Percentiles rank a stretch among this genome's conserved stretches.
Evolutionary conservation across 2,888 invertebrate genomes (phyloP).

Genomic region (Synanthedon myopaeformis): DNA sequence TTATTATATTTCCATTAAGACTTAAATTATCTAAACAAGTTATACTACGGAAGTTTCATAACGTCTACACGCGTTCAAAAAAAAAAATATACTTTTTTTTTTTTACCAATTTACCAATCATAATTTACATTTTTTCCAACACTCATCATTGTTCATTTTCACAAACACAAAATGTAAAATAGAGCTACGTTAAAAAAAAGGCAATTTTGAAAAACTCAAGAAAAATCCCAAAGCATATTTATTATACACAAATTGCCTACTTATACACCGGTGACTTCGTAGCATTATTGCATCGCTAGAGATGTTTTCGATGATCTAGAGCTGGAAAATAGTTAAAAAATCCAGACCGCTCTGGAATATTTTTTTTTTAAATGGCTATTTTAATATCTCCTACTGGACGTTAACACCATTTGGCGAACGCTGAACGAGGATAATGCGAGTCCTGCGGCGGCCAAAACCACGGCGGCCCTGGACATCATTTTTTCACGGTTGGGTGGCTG

Average conservation of each 20-base stretch:
- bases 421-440: constrained; percentile 73
- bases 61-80: constrained; percentile 10
- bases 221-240: constrained; percentile 2
- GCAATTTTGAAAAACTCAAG: constrained; percentile 3
- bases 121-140: constrained; percentile 9
- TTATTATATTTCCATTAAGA: background rate
- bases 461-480: constrained; percentile 69
- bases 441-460: constrained; percentile 69
- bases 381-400: constrained; percentile 54
- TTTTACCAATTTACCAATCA: constrained; percentile 16
- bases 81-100: constrained; percentile 9
- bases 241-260: constrained; percentile 6
- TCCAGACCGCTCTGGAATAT: background rate
- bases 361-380: background rate
- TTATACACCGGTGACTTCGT: no score
- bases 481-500: constrained; percentile 68
- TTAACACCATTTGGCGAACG: constrained; percentile 71
- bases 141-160: constrained; percentile 1
- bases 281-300: constrained; percentile 7
- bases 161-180: constrained; percentile 1
- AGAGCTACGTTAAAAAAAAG: background rate
- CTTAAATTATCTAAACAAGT: constrained; percentile 2
- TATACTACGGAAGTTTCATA: background rate
- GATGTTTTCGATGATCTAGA: constrained; percentile 7
- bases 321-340: background rate